Percentiles rank a stretch among this genome's conserved stretches.
Conservation (phyloP, 1,140 invertebrate species). For the Laodelphax striatellus region DNA sequence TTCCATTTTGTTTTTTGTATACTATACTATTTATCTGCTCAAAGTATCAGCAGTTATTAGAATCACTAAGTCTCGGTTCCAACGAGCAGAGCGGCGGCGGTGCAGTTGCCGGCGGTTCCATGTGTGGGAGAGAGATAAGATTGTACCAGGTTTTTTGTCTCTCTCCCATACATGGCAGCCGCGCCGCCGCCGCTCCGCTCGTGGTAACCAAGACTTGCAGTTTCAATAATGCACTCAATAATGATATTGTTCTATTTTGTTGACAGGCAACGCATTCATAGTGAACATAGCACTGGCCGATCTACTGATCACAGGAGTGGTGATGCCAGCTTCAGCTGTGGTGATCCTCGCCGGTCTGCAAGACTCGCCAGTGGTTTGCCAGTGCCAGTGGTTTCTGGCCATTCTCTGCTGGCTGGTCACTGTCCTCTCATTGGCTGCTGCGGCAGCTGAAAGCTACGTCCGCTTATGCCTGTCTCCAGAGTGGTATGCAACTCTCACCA, state of each 20-base stretch:
- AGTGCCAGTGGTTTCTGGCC: constrained; percentile 52
- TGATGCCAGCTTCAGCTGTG: constrained; percentile 58
- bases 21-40: no score
- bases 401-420: constrained; percentile 52
- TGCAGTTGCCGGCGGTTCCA: no score
- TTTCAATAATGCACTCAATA: background rate
- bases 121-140: no score
- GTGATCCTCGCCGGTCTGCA: constrained; percentile 51
- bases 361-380: constrained; percentile 47
- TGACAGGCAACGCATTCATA: constrained; percentile 62
- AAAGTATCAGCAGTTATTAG: no score
- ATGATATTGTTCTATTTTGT: constrained; percentile 19
- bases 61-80: no score
- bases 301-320: constrained; percentile 54
- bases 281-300: constrained; percentile 68
- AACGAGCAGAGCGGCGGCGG: no score
- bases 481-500: constrained; percentile 38
- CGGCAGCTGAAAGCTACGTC: constrained; percentile 50
- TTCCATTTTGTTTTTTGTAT: no score
- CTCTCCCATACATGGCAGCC: no score
- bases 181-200: no score
- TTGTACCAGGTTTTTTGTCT: no score
- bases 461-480: constrained; percentile 41
- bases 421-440: constrained; percentile 47
- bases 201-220: no score